Percentiles rank a stretch among this genome's conserved stretches.
Evolutionary conservation across 1,140 invertebrate species (phyloP).

Genomic region (Marisa cornuarietis): DNA sequence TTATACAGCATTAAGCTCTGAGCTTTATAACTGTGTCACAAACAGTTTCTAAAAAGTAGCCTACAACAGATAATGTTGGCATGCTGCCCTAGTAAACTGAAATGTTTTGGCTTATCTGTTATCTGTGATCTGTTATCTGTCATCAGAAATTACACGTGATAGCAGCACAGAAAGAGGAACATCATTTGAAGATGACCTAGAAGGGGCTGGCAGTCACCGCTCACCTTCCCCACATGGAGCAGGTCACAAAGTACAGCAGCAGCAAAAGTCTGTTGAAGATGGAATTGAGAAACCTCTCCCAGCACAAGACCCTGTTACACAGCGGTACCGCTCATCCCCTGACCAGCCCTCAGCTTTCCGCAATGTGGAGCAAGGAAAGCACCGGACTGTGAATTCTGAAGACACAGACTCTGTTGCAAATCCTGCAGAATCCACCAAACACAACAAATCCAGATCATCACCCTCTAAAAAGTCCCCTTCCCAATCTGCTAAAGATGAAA

Average conservation of each 20-base stretch:
- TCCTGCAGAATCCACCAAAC: neutral
- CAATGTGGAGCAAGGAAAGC: constrained; percentile 18
- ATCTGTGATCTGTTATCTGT: too few relatives aligned
- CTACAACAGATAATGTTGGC: too few relatives aligned
- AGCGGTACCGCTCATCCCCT: constrained; percentile 10
- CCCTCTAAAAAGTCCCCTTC: neutral
- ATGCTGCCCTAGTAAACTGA: too few relatives aligned
- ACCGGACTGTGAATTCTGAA: neutral
- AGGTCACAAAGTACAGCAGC: neutral
- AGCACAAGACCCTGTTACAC: constrained; percentile 13
- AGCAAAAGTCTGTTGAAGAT: constrained; percentile 9
- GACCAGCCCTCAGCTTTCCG: constrained; percentile 24
- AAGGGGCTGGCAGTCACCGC: constrained; percentile 4
- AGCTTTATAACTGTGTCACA: too few relatives aligned
- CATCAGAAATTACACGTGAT: constrained; percentile 82
- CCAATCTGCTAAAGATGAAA: constrained; percentile 13
- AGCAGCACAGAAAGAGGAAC: constrained; percentile 52
- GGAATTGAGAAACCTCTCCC: constrained; percentile 9
- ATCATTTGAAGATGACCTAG: constrained; percentile 44
- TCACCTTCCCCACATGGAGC: neutral
- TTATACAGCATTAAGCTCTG: too few relatives aligned
- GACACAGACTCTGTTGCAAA: neutral
- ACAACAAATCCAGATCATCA: neutral
- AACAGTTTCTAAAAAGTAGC: too few relatives aligned
- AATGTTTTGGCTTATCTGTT: constrained; percentile 16